Percentiles rank a stretch among this genome's conserved stretches.
Evolutionary conservation across 1,140 invertebrate genomes (phyloP).

Genomic region (Battus philenor): DNA sequence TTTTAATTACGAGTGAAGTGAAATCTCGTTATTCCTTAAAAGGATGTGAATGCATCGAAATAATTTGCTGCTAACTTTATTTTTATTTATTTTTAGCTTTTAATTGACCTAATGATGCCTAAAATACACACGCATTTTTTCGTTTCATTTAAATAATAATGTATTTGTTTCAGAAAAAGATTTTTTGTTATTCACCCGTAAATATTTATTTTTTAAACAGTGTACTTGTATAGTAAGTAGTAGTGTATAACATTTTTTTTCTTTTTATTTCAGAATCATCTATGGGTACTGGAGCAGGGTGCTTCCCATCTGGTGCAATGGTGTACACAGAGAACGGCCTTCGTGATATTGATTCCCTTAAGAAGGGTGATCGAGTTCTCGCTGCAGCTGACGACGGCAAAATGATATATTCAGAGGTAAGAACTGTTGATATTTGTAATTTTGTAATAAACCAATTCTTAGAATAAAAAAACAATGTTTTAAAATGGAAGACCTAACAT

Average conservation of each 20-base stretch:
- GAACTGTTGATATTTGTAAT: no score
- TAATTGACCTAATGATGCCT: neutral
- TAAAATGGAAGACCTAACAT: no score
- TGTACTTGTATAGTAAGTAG: no score
- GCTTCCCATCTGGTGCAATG: conserved; percentile 82
- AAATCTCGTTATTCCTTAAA: conserved; percentile 70
- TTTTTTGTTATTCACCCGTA: no score
- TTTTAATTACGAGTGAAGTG: conserved; percentile 70
- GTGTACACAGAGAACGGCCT: conserved; percentile 77
- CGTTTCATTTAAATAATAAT: neutral
- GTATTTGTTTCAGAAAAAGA: no score
- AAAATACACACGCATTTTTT: no score
- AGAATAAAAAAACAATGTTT: no score
- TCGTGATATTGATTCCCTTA: conserved; percentile 79
- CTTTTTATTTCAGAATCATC: conserved; percentile 87
- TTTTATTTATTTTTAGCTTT: conserved; percentile 50
- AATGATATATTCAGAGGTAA: conserved; percentile 85
- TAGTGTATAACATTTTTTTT: conserved; percentile 18
- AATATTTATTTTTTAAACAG: no score
- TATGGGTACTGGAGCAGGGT: conserved; percentile 80
- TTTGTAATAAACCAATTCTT: no score
- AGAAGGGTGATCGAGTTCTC: conserved; percentile 88
- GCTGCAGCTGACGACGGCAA: conserved; percentile 82
- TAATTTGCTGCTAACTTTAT: conserved; percentile 57
- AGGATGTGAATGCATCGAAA: conserved; percentile 53